Evolutionary conservation across 2,888 invertebrate genomes (phyloP).

Genomic region (Torymus aiolomorphi): DNA sequence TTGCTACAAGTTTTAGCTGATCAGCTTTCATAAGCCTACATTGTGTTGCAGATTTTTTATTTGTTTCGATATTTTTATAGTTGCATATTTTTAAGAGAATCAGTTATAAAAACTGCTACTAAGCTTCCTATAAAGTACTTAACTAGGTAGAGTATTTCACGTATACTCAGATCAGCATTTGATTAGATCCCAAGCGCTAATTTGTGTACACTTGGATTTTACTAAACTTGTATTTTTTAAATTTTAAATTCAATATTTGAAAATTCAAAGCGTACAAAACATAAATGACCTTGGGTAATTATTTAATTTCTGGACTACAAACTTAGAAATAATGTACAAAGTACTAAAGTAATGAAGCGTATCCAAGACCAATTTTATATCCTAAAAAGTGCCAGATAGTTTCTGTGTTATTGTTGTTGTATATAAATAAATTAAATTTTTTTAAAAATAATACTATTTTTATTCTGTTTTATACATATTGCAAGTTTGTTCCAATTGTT

Average conservation of each 20-base stretch:
- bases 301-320: conserved; percentile 4
- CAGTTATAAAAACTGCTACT: background rate
- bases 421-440: conserved; percentile 51
- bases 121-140: conserved; percentile 35
- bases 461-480: conserved; percentile 10
- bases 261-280: conserved; percentile 15
- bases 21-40: background rate
- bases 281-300: conserved; percentile 7
- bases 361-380: conserved; percentile 43
- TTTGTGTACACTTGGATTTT: too few relatives aligned
- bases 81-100: conserved; percentile 14
- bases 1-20: background rate
- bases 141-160: conserved; percentile 10
- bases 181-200: background rate
- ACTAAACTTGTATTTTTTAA: background rate
- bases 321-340: conserved; percentile 4
- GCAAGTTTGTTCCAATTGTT: conserved; percentile 16
- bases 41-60: conserved; percentile 20
- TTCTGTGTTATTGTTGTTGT: conserved; percentile 43
- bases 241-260: conserved; percentile 1
- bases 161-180: conserved; percentile 3
- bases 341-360: conserved; percentile 3
- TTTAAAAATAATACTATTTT: conserved; percentile 45
- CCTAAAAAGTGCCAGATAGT: conserved; percentile 42
- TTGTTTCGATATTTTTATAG: conserved; percentile 12